Base-by-base conservation (phyloP, 2,888 invertebrate species). In the Mythimna vitellina region DNA sequence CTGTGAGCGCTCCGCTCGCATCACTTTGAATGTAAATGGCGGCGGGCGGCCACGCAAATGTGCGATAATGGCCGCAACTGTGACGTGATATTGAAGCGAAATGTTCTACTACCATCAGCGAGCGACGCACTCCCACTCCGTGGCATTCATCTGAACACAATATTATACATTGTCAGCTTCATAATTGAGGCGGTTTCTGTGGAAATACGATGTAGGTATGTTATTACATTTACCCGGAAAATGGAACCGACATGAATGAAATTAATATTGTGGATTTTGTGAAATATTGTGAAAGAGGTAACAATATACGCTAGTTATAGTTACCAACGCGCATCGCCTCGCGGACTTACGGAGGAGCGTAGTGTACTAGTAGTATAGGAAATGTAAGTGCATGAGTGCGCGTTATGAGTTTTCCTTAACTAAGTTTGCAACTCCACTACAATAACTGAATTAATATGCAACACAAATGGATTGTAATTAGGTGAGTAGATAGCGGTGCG, bases 361-460 rank as follows among this genome's bases (percentile, higher is more conserved):
- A 42, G 42, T 12, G 42, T 14, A 42, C 49, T 8, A 20, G n/a
- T 6, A 46, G 0, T 46, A 14, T 25, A 29, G n/a, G 10, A 51
- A 38, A 29, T 49, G 14, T 10, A 70, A n/a, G 35, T 42, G 22
- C 57, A 49, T 35, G 17, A 53, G 12, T 25, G 46, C n/a, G n/a
- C 25, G 14, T 14, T 32, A 51, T 29, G 62, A 65, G n/a, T 65
- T 38, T 20, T 56, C 10, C 17, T 7, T 32, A n/a, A 60, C 22
- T 14, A 60, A 65, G 38, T 60, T 49, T 17, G 17, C 9, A 51
- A 74, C 62, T 57, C 22, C 25, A 62, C 56, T 76, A 25, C 64
- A 35, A 65, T 73, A 49, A 49, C 32, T 38, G 20, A 54, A 73
- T 73, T 46, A 73, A 53, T 65, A 53, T 62, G 76, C 76, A 64